Conservation (phyloP, 2,888 invertebrate species). For the Agrypnus murinus region DNA sequence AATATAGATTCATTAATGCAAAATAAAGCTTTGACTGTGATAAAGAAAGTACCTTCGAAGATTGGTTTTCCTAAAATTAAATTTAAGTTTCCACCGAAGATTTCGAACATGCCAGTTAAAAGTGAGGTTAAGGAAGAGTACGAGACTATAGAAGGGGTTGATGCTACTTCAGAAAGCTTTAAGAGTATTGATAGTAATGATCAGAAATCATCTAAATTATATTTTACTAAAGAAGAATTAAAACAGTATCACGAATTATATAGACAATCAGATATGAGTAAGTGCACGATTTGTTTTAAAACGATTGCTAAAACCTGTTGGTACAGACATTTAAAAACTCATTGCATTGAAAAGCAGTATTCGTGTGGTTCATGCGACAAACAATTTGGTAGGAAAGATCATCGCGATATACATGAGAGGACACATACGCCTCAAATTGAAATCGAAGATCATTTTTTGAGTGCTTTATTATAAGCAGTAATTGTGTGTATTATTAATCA, state of each 20-base stretch:
- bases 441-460: no score
- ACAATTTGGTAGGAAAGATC: slow-evolving; percentile 55
- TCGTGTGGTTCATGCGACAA: slow-evolving; percentile 53
- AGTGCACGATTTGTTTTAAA: slow-evolving; percentile 55
- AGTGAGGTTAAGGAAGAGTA: neutral
- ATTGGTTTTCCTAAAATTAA: slow-evolving; percentile 24
- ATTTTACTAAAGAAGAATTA: slow-evolving; percentile 47
- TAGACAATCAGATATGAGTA: slow-evolving; percentile 47
- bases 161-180: no score
- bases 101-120: neutral
- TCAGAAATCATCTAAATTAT: slow-evolving; percentile 11
- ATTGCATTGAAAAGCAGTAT: slow-evolving; percentile 51
- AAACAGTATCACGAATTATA: slow-evolving; percentile 52
- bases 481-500: no score
- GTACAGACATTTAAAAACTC: slow-evolving; percentile 54
- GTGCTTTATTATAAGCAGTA: no score
- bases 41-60: neutral
- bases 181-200: no score
- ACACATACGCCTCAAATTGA: no score
- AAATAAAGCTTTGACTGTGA: neutral
- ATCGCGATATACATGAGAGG: slow-evolving; percentile 54
- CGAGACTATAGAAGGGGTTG: no score
- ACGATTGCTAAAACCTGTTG: slow-evolving; percentile 50
- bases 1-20: neutral
- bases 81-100: neutral